Evolutionary conservation across 2,888 invertebrate genomes (phyloP).

Genomic region (Eilema griseolum): DNA sequence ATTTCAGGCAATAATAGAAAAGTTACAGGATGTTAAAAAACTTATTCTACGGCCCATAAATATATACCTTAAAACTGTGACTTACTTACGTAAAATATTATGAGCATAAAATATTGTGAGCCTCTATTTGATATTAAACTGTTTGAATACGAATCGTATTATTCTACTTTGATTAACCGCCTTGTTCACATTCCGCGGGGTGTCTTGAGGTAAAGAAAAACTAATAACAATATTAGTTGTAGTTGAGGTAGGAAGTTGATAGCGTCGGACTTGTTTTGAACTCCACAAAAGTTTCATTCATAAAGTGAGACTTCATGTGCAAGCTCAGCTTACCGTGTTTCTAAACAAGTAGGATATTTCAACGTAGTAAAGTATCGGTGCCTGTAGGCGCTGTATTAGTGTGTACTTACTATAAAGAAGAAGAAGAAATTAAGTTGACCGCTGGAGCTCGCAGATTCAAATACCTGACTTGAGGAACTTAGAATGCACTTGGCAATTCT

Average conservation of each 20-base stretch:
- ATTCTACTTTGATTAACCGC: not conserved
- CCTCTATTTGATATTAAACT: not conserved
- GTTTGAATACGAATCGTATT: slow-evolving; percentile 1
- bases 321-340: not conserved
- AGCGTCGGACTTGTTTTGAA: not conserved
- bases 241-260: not conserved
- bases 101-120: no score
- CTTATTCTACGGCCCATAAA: no score
- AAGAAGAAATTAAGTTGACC: not conserved
- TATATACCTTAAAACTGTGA: no score
- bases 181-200: not conserved
- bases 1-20: no score
- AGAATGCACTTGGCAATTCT: no score
- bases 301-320: not conserved
- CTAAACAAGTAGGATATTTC: not conserved
- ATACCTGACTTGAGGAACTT: no score
- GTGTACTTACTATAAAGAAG: no score
- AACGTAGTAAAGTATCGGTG: not conserved
- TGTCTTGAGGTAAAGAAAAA: not conserved
- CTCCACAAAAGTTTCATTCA: not conserved
- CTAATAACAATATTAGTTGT: not conserved
- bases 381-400: no score
- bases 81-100: no score
- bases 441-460: not conserved
- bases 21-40: no score